These are phyloP conservation scores for Callaeas wilsoni DNA, from an alignment of 2,113 vertebrate genomes.

Conservation along the genomic window DNA sequence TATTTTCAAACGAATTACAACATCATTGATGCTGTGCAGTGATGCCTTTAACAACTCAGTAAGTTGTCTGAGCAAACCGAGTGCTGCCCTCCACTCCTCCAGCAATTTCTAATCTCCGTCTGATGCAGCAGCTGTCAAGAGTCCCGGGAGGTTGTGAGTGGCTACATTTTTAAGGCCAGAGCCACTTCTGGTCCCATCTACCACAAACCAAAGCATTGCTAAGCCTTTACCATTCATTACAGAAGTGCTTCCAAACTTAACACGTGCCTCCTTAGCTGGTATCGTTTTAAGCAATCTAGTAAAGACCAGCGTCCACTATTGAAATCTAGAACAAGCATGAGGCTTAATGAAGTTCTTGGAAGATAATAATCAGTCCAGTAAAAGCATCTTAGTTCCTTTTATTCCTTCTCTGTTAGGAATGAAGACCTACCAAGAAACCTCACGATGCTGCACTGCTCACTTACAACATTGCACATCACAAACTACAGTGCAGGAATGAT, in stretches of 20 bases:
- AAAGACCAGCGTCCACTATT: not conserved
- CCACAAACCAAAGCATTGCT: not conserved
- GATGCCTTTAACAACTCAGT: not conserved
- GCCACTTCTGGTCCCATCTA: not conserved
- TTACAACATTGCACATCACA: not conserved
- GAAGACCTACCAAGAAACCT: not conserved
- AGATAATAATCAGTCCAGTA: not conserved
- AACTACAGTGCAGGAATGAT: not conserved
- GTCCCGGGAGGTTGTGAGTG: not conserved
- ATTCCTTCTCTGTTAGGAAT: not conserved
- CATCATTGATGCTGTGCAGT: not conserved
- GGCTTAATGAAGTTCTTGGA: not conserved
- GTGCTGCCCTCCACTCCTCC: not conserved
- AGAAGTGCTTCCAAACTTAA: not conserved
- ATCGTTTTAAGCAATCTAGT: not conserved
- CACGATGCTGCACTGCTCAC: not conserved
- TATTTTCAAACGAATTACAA: not conserved
- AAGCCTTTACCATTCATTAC: not conserved
- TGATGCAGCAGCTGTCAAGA: not conserved
- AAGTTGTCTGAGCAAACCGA: not conserved
- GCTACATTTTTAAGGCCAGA: not conserved
- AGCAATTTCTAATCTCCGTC: not conserved
- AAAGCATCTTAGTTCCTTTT: not conserved
- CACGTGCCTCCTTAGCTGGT: not conserved
- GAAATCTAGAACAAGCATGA: not conserved